Conservation (phyloP, 2,113 vertebrate genomes). For the Calypte anna region DNA sequence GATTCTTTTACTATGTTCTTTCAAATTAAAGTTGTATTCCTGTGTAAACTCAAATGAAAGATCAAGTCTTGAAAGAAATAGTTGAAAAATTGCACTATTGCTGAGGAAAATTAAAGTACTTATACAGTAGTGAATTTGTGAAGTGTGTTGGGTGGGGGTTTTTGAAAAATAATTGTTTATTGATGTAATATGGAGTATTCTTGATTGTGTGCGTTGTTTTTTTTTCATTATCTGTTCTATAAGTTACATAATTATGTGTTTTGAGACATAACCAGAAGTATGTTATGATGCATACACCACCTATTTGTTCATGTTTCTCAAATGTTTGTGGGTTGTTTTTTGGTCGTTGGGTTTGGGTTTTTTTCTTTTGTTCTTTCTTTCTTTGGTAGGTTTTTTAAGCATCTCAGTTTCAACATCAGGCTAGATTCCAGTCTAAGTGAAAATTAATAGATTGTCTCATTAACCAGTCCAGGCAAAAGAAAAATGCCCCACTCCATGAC, state of each 20-base stretch:
- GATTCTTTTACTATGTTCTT: not conserved
- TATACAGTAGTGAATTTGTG: not conserved
- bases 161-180: not conserved
- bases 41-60: not conserved
- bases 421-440: not conserved
- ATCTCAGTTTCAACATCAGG: no score
- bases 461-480: not conserved
- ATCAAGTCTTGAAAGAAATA: not conserved
- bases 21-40: not conserved
- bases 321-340: not conserved
- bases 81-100: not conserved
- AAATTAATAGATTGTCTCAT: not conserved
- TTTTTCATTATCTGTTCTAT: not conserved
- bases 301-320: not conserved
- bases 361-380: no score
- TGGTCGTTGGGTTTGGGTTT: no score
- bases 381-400: no score
- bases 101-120: not conserved
- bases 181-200: not conserved
- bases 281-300: not conserved
- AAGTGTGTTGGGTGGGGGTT: not conserved
- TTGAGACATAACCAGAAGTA: not conserved
- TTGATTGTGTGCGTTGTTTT: not conserved
- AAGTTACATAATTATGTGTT: rapidly evolving
- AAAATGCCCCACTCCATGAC: not conserved